Evolutionary conservation across 2,113 vertebrate genomes (phyloP).

Genomic region (Bothrops jararaca): DNA sequence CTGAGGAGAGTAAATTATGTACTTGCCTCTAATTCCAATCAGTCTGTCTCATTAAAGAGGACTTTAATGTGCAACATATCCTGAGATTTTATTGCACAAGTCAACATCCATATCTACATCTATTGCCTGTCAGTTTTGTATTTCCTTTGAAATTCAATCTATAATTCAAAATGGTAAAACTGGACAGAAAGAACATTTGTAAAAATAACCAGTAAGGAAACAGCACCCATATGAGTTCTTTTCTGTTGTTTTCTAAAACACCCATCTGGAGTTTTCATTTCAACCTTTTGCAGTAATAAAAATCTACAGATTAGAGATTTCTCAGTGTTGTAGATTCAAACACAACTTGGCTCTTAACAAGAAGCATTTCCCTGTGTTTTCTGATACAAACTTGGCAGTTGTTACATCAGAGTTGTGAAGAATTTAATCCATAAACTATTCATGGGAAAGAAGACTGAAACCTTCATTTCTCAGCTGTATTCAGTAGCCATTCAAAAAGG

Average conservation of each 20-base stretch:
- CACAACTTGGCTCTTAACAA: neutral
- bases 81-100: neutral
- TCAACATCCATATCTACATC: neutral
- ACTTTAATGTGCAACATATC: neutral
- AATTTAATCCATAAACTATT: neutral
- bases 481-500: neutral
- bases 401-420: neutral
- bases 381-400: neutral
- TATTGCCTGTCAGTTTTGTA: neutral
- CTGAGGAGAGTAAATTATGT: too few relatives aligned
- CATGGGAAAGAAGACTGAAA: neutral
- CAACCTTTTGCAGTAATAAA: neutral
- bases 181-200: neutral
- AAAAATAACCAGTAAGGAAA: neutral
- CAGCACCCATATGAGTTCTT: neutral
- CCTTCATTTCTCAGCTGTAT: neutral
- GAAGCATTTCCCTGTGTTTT: neutral
- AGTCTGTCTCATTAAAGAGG: neutral
- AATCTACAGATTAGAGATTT: neutral
- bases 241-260: neutral
- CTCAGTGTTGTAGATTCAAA: neutral
- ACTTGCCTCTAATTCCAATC: neutral
- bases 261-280: neutral
- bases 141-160: neutral
- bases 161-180: neutral